Conservation (phyloP, 2,888 invertebrate species). For the Plagodis pulveraria region DNA sequence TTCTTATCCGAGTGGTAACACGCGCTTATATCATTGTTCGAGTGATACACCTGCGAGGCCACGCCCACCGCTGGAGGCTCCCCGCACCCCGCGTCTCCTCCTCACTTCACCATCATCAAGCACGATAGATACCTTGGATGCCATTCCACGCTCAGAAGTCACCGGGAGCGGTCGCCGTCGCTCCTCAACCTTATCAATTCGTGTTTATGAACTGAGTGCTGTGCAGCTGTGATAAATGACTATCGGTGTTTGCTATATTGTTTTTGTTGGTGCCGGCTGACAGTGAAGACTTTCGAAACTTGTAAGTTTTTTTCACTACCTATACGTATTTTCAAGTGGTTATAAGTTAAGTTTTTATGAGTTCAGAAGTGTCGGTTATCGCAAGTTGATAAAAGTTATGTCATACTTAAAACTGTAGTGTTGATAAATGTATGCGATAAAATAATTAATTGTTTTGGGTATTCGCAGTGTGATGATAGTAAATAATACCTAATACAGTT, state of each 20-base stretch:
- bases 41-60: conserved; percentile 76
- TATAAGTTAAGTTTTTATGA: background rate
- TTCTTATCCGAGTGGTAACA: conserved; percentile 73
- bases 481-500: too few species aligned
- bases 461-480: conserved; percentile 19
- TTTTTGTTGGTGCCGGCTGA: conserved; percentile 43
- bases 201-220: conserved; percentile 66
- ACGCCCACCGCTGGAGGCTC: conserved; percentile 54
- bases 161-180: conserved; percentile 58
- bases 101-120: conserved; percentile 67
- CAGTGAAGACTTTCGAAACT: conserved; percentile 35
- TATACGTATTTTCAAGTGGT: conserved; percentile 4
- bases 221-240: conserved; percentile 62
- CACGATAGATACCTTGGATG: conserved; percentile 37
- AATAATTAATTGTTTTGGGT: conserved; percentile 15
- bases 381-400: conserved; percentile 24
- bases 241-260: conserved; percentile 55
- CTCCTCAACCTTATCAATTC: conserved; percentile 43
- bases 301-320: conserved; percentile 34
- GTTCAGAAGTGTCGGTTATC: conserved; percentile 13
- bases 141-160: conserved; percentile 73
- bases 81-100: conserved; percentile 52
- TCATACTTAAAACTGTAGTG: conserved; percentile 22
- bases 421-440: conserved; percentile 20
- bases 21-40: conserved; percentile 79